Conservation (phyloP, 2,888 invertebrate genomes). For the Drosophila vallismaia region DNA sequence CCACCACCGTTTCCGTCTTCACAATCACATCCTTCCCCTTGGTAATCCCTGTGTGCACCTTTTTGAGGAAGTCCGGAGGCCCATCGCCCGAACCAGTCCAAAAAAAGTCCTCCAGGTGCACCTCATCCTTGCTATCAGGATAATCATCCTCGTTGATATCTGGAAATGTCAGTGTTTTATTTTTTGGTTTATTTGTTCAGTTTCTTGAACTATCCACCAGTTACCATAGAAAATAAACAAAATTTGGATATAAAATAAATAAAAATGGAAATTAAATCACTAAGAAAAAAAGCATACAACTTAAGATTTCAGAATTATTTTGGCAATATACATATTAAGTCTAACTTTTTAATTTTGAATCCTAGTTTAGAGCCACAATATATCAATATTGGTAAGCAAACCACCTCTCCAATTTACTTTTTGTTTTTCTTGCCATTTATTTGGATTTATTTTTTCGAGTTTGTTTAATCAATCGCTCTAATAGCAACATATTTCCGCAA, state of each 20-base stretch:
- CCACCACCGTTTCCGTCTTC: constrained; percentile 88
- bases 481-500: constrained; percentile 46
- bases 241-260: constrained; percentile 6
- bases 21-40: constrained; percentile 85
- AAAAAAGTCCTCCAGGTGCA: constrained; percentile 91
- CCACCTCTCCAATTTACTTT: constrained; percentile 12
- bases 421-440: constrained; percentile 59
- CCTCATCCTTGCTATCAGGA: constrained; percentile 81
- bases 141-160: constrained; percentile 80
- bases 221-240: constrained; percentile 73
- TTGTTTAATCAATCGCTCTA: constrained; percentile 80
- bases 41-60: constrained; percentile 85
- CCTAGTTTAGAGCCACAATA: not conserved
- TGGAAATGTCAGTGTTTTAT: constrained; percentile 29
- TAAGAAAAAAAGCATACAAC: too few relatives aligned
- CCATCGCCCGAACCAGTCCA: constrained; percentile 95
- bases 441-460: constrained; percentile 44
- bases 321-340: not conserved
- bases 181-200: constrained; percentile 39
- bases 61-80: constrained; percentile 85
- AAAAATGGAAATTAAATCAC: constrained; percentile 1
- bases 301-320: not conserved
- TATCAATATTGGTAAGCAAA: not conserved
- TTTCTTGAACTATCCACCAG: constrained; percentile 70
- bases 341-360: too few relatives aligned